Base-by-base conservation (phyloP, 1,140 invertebrate genomes). In the Zaprionus tsacasi region DNA sequence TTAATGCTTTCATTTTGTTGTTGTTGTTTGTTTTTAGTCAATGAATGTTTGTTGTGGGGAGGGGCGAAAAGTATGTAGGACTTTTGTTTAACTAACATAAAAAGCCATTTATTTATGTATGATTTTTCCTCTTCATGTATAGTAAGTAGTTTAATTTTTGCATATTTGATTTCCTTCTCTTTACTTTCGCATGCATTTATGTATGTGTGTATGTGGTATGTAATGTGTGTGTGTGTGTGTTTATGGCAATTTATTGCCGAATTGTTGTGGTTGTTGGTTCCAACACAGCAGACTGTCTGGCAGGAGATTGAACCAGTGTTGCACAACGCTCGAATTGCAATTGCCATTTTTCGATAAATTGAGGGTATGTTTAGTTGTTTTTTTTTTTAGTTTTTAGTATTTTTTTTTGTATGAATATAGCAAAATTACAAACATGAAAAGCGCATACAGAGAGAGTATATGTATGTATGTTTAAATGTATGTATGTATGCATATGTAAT, bases 71-170 rank as follows among this genome's bases (percentile, higher is more conserved):
- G 27, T 27, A 55, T 54, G 25, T 66, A 48, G 64, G 72, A 70
- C 67, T 70, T 70, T 70, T 66, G 67, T 78, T 74, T 73, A 76
- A 73, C 68, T 77, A 79, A 86, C 81, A 76, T 81, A 69, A 81
- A 81, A 86, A 81, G 82, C 82, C 69, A 67, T 79, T 81, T 71
- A 76, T 68, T 70, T 75, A 76, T 79, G 63, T 67, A 79, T 72
- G 50, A 58, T 59, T 76, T 73, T 52, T 64, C 27, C 45, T 50
- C 8, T n/a, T 40, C 17, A 11, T 50, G 45, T 57, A 54, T 57
- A 66, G 64, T 66, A 66, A 66, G 64, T 66, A 66, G 38, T 66
- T 66, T 48, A 48, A 66, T 56, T 48, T 50, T 76, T 79, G 63
- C 50, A 67, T 70, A 50, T 76, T 79, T 54, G n/a, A 48, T 67